phyloP scores from a whole-genome alignment of 1,140 invertebrate species.

The Trachymyrmex septentrionalis region DNA sequence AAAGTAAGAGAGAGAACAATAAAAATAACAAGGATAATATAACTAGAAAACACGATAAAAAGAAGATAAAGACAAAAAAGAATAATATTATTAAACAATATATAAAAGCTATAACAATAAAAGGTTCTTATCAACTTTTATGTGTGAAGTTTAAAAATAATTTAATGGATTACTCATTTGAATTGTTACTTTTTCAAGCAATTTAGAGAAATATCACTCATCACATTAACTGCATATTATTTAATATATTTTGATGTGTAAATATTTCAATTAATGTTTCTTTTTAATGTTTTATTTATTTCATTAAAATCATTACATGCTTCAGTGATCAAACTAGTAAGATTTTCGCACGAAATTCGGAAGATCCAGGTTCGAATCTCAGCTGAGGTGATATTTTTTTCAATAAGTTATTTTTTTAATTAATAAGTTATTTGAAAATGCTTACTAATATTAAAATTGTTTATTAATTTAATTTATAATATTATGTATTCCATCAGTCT shows the following conservation, averaged over 20 bases:
- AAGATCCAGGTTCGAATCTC: too few relatives aligned
- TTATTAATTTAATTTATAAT: too few relatives aligned
- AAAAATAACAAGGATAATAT: slow-evolving; percentile 26
- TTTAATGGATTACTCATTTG: neutral
- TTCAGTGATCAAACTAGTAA: too few relatives aligned
- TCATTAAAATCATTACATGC: too few relatives aligned
- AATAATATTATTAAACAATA: too few relatives aligned
- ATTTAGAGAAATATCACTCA: neutral
- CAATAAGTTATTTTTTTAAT: too few relatives aligned
- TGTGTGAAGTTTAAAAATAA: neutral
- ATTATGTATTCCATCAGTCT: too few relatives aligned
- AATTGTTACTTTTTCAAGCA: neutral
- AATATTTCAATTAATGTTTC: neutral
- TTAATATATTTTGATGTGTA: neutral
- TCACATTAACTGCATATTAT: neutral
- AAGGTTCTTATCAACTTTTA: neutral
- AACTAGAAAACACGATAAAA: neutral
- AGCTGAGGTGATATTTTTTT: too few relatives aligned
- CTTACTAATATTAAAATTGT: too few relatives aligned
- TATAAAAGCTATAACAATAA: neutral
- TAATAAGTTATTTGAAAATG: too few relatives aligned
- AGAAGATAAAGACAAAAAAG: neutral
- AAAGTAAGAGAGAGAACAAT: neutral
- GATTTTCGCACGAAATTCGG: too few relatives aligned
- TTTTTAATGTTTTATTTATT: neutral